phyloP scores from a whole-genome alignment of 2,888 invertebrate genomes.

The Cephus pulcher region DNA sequence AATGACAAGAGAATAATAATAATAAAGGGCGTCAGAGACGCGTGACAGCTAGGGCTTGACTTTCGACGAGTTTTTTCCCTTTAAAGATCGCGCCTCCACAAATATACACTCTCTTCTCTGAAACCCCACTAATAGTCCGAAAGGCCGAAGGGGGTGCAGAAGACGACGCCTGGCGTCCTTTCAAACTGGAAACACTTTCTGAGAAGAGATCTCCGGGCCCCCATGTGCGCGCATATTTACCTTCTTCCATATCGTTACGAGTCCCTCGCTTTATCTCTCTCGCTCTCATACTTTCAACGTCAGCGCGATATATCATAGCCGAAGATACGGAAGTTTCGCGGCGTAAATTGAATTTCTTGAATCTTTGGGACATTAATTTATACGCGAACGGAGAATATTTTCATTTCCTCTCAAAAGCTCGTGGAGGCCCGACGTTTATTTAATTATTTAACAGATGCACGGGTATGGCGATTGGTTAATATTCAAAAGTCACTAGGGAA shows the following conservation, averaged over 20 bases:
- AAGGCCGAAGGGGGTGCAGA: background rate
- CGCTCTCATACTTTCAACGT: background rate
- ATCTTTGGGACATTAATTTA: too few species aligned
- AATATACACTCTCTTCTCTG: constrained; percentile 3
- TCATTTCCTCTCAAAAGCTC: too few species aligned
- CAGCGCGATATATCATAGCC: background rate
- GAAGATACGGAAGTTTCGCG: background rate
- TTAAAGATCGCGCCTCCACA: constrained; percentile 7
- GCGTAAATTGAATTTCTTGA: too few species aligned
- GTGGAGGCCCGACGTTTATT: too few species aligned
- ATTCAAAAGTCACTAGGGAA: too few species aligned
- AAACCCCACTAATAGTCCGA: background rate
- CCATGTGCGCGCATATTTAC: background rate
- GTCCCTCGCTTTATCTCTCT: background rate
- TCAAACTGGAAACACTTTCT: background rate
- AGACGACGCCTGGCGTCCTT: background rate
- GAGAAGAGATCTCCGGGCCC: background rate
- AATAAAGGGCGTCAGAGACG: background rate
- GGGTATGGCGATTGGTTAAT: too few species aligned
- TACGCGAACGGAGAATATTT: too few species aligned
- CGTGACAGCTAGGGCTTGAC: background rate
- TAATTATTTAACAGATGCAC: too few species aligned
- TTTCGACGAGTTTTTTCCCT: background rate
- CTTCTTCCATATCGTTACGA: background rate
- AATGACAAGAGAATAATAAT: background rate